Base-by-base conservation (phyloP, 2,113 vertebrate species). In the Excalfactoria chinensis region DNA sequence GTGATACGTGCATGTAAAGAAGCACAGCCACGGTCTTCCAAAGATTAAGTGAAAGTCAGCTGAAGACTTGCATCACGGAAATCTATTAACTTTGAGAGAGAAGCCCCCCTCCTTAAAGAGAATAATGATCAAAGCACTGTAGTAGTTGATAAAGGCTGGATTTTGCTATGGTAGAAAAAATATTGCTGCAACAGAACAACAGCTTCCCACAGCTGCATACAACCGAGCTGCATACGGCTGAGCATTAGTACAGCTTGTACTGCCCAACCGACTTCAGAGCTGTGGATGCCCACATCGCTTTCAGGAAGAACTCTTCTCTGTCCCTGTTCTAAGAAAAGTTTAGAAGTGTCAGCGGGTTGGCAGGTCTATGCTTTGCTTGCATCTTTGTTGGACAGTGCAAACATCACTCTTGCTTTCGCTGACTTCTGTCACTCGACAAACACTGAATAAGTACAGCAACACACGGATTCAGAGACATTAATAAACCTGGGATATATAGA, bases 221-320 rank as follows among this genome's bases (percentile, higher is more conserved):
- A 20, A 12, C 15, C 8, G 10, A 21, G 22, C 21, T 8, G 17
- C 1, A 4, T 16, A 6, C 34, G 20, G 9, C 16, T 11, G 23
- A 14, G 23, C 22, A 3, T 6, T 9, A 12, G 7, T 5, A 10
- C 32, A 23, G 22, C 7, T 2, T 37, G 21, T n/a, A 18, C 55
- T 16, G 21, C 28, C 9, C 30, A 4, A n/a, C 10, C 13, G 1
- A 2, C 35, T 23, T 32, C 14, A 41, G 32, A 53, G 60, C 32
- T 73, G 46, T 2, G 22, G 55, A 70, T 2, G 0, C 49, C 6
- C 10, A 21, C 4, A 2, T 8, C 3, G 9, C 49, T 32, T 66
- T 34, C 48, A 44, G 53, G n/a, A 53, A 53, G 28, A 35, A 34
- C 19, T 41, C 19, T 22, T 64, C 23, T 30, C 35, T 60, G 55